Percentiles rank a stretch among this genome's conserved stretches.
These are phyloP conservation scores for Cyclargus thomasi DNA, from an alignment of 1,140 invertebrate species.

Conservation along the genomic window DNA sequence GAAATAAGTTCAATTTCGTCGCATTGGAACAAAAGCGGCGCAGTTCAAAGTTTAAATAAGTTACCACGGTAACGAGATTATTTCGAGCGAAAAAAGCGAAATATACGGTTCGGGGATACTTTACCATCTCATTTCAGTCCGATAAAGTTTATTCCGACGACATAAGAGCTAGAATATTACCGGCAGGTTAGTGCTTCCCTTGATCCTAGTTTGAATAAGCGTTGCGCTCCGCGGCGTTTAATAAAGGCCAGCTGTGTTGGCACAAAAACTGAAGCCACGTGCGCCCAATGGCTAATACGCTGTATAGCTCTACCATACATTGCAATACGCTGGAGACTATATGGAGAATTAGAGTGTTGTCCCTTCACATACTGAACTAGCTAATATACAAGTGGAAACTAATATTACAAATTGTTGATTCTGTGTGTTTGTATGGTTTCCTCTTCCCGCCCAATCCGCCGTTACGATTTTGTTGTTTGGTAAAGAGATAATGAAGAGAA, in stretches of 20 bases:
- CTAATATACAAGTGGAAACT: no score
- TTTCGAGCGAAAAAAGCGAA: not conserved
- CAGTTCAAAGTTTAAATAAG: slow-evolving; percentile 4
- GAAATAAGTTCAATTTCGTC: not conserved
- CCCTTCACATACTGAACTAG: no score
- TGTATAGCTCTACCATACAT: no score
- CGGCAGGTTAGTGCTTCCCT: not conserved
- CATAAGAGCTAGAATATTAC: not conserved
- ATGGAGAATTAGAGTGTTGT: no score
- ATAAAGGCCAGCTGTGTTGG: not conserved
- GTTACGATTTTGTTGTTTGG: no score
- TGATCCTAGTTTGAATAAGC: not conserved
- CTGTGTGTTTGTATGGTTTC: no score
- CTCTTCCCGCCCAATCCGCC: no score
- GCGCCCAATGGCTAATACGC: no score
- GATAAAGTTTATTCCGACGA: not conserved
- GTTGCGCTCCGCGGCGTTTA: slow-evolving; percentile 3
- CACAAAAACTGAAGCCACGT: no score
- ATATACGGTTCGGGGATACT: not conserved
- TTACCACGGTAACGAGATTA: not conserved
- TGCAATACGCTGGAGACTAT: no score
- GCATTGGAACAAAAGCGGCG: not conserved
- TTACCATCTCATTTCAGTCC: not conserved
- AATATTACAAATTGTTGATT: no score
- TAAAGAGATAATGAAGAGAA: no score